Evolutionary conservation across 2,113 vertebrate species (phyloP).

Genomic region (Scortum barcoo): DNA sequence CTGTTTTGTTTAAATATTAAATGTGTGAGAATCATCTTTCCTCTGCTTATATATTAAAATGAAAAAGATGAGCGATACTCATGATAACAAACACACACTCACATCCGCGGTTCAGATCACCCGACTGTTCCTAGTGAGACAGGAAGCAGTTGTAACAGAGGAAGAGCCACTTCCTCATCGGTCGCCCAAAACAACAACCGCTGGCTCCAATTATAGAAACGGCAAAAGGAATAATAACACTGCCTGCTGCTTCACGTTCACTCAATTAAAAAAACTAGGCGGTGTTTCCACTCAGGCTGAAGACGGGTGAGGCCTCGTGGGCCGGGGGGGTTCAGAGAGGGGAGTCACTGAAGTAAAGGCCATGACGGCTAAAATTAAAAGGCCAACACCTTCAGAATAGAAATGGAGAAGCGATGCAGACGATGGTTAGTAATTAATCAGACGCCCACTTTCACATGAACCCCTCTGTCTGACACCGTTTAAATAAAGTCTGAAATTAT

Average conservation of each 20-base stretch:
- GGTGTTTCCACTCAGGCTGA: conserved; percentile 55
- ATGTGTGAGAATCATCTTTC: neutral
- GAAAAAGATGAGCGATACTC: neutral
- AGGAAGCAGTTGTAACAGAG: conserved; percentile 80
- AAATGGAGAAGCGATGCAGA: neutral
- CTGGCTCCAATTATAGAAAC: conserved; percentile 70
- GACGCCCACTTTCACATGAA: neutral
- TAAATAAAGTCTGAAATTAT: too few species aligned
- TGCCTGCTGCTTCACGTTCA: conserved; percentile 21
- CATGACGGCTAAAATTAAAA: conserved; percentile 5
- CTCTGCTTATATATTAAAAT: neutral
- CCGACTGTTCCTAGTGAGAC: conserved; percentile 71
- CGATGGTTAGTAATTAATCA: neutral
- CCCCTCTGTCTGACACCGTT: neutral
- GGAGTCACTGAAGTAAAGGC: neutral
- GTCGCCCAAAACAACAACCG: conserved; percentile 68
- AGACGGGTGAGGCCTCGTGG: neutral
- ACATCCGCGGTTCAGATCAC: conserved; percentile 35
- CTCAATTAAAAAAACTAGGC: conserved; percentile 20
- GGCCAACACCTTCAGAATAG: neutral
- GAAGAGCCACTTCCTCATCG: conserved; percentile 84
- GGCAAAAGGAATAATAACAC: conserved; percentile 48
- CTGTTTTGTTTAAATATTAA: too few species aligned
- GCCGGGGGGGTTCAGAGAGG: conserved; percentile 17
- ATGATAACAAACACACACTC: neutral